Evolutionary conservation across 2,797 vertebrate species (phyloP).

Genomic region (Pangasius larnaudii): DNA sequence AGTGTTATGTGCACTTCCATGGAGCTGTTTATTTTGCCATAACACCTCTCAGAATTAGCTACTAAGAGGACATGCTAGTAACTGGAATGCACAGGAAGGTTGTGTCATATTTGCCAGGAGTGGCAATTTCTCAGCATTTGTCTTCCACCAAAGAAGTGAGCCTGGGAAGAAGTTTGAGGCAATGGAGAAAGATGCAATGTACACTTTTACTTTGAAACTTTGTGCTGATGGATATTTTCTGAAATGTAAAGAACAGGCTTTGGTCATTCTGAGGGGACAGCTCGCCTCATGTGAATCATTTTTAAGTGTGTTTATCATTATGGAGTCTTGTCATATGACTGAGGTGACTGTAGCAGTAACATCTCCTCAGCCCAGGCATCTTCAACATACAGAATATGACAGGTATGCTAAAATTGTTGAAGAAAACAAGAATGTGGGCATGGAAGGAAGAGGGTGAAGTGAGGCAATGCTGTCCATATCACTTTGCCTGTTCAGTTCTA

Average conservation of each 20-base stretch:
- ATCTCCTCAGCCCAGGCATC: background rate
- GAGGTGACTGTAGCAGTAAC: background rate
- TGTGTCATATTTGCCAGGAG: background rate
- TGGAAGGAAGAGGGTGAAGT: background rate
- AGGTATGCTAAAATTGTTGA: background rate
- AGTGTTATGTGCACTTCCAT: background rate
- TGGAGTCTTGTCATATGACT: background rate
- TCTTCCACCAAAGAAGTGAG: background rate
- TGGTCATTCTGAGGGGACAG: background rate
- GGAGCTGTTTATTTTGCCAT: background rate
- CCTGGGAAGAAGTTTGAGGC: background rate
- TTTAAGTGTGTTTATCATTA: background rate
- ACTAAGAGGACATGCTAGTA: too few species aligned
- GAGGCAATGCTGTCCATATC: background rate
- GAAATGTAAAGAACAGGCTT: background rate
- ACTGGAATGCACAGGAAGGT: background rate
- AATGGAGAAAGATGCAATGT: background rate
- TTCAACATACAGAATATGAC: slow-evolving; percentile 8
- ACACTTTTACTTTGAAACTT: background rate
- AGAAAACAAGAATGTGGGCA: background rate
- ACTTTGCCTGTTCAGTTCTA: background rate
- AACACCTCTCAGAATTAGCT: background rate
- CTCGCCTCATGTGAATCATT: background rate
- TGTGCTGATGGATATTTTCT: background rate
- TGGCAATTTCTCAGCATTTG: background rate